Evolutionary conservation across 2,797 vertebrate genomes (phyloP).

Genomic region (Falco berigora): DNA sequence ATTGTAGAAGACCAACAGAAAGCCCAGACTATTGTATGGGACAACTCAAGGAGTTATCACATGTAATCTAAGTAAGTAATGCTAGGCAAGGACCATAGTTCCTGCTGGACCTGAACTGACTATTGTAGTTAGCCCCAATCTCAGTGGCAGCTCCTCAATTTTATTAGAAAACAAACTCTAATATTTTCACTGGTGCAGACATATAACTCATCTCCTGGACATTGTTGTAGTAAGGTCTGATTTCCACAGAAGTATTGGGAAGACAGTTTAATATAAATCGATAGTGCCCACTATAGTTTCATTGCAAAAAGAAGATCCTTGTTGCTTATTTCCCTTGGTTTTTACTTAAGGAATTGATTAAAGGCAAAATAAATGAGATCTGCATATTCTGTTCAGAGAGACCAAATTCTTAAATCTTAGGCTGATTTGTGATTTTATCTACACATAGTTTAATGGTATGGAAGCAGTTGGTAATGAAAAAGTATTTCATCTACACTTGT

Average conservation of each 20-base stretch:
- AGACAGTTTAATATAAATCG: not conserved
- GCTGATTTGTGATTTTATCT: not conserved
- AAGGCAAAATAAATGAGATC: not conserved
- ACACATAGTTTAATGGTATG: not conserved
- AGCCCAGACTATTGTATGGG: not conserved
- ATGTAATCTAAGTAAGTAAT: not conserved
- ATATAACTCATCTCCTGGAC: not conserved
- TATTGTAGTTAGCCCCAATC: not conserved
- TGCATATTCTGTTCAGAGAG: not conserved
- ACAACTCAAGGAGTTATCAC: not conserved
- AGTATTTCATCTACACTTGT: not conserved
- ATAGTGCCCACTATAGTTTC: not conserved
- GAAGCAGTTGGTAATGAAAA: not conserved
- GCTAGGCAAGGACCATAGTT: not conserved
- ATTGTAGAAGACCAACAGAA: not conserved
- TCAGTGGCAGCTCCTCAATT: not conserved
- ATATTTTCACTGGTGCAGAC: not conserved
- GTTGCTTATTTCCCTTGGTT: fast-evolving
- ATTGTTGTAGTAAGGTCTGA: not conserved
- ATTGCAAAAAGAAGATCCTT: not conserved
- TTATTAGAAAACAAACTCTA: not conserved
- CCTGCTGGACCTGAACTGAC: not conserved
- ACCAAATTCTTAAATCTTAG: not conserved
- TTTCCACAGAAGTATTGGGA: not conserved
- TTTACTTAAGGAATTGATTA: not conserved